phyloP scores from a whole-genome alignment of 2,113 vertebrate genomes.

The Nettapus auritus region DNA sequence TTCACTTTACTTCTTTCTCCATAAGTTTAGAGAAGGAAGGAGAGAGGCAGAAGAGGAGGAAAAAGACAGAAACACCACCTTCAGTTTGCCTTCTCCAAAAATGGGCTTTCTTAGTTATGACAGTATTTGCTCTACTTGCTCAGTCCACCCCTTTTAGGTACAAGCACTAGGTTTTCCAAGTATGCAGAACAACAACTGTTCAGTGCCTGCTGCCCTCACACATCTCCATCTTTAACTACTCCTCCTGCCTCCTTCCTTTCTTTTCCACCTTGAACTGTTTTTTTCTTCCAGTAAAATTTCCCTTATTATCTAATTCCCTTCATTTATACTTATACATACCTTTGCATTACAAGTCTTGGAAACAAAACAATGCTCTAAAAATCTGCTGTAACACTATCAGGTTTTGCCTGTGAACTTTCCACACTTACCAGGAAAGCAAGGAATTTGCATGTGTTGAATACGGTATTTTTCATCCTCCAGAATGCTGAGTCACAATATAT shows the following conservation, averaged over 20 bases:
- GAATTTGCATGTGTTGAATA: not conserved
- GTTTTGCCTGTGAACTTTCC: not conserved
- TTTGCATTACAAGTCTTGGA: not conserved
- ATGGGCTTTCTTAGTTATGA: not conserved
- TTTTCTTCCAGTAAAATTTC: not conserved
- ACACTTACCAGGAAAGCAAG: not conserved
- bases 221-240: not conserved
- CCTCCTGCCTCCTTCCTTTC: not conserved
- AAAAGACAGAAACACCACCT: too few species aligned
- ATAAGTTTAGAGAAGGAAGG: not conserved
- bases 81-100: not conserved
- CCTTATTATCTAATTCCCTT: not conserved
- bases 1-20: not conserved
- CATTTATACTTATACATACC: too few species aligned
- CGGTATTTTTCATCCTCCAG: not conserved
- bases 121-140: not conserved
- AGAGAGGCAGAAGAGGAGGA: too few species aligned
- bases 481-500: not conserved
- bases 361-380: not conserved
- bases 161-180: not conserved
- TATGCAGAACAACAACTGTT: not conserved
- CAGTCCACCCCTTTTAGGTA: not conserved
- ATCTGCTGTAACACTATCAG: accelerated
- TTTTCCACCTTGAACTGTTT: not conserved
- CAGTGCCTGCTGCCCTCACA: not conserved